Evolutionary conservation across 2,888 invertebrate species (phyloP), one percentile per base, ranked within the genome.

Genomic region (Cenopis cana): DNA sequence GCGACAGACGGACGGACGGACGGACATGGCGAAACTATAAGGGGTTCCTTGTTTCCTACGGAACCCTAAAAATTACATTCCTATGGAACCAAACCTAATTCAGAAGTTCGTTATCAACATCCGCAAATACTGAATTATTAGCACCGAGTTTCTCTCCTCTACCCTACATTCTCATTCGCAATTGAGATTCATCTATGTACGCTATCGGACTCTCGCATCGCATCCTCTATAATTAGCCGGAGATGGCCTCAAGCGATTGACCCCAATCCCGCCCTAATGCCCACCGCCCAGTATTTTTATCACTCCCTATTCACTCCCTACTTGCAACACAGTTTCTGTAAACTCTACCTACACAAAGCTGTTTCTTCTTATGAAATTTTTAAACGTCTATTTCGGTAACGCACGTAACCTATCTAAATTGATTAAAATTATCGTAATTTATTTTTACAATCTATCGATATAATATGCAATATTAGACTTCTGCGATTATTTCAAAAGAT

Each of bases 231-330:
- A 92, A 93, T 93, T 92, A 93, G 87, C 85, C 82, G 88, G 91
- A 90, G 90, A 91, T 92, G 91, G 91, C 91, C 90, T 90, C 91
- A 88, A 89, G 86, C 89, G 92, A 89, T 89, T 92, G 93, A 93
- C 93, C 93, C 85, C 90, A 89, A 92, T 93, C 88, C 88, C 76
- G 86, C 87, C 88, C 89, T 90, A 89, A 89, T 89, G 85, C 88
- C 82, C 83, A 83, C 82, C 81, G 83, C 74, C 81, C 82, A 83
- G 84, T 92, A 91, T 91, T 91, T 93, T 90, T 91, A 91, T 88
- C 87, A 82, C 83, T 84, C 80, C 82, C 82, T 82, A 78, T 77
- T 80, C 82, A 80, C 81, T 81, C 82, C 81, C 81, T 82, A 82
- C 81, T 80, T 80, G 79, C 65, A 41, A 46, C 38, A 72, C 60